phyloP scores from a whole-genome alignment of 2,113 vertebrate genomes.

The Spilogale gracilis region DNA sequence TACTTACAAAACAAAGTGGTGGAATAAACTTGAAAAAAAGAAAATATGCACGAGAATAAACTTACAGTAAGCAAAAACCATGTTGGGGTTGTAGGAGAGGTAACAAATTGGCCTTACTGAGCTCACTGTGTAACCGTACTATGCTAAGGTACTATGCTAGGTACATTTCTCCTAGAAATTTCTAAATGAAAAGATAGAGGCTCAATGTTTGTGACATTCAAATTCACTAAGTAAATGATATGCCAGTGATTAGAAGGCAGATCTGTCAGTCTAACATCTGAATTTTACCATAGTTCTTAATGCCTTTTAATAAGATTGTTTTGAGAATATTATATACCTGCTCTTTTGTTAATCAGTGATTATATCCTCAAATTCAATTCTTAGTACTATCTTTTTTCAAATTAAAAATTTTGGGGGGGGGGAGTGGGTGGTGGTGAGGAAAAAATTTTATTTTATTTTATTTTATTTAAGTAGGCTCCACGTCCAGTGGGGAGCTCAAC shows the following conservation, averaged over 20 bases:
- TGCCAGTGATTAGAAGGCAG: background rate
- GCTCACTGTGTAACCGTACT: background rate
- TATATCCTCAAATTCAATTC: background rate
- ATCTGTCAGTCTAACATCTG: constrained; percentile 1
- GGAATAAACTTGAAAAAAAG: background rate
- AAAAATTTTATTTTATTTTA: background rate
- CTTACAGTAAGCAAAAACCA: background rate
- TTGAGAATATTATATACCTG: background rate
- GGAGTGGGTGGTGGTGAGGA: no score
- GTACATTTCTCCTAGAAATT: background rate
- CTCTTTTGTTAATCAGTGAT: background rate
- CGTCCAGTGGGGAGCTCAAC: background rate
- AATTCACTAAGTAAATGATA: background rate
- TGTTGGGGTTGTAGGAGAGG: background rate
- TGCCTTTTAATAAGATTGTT: background rate
- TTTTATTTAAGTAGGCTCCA: background rate
- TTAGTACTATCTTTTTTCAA: background rate
- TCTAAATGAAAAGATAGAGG: background rate
- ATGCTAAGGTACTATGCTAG: background rate
- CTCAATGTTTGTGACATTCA: background rate
- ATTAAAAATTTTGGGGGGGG: no score
- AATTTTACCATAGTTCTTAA: background rate
- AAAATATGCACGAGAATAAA: background rate
- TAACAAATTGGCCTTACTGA: background rate
- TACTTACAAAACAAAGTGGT: background rate